phyloP scores from a whole-genome alignment of 2,797 vertebrate species.

The Phataginus tetradactyla region DNA sequence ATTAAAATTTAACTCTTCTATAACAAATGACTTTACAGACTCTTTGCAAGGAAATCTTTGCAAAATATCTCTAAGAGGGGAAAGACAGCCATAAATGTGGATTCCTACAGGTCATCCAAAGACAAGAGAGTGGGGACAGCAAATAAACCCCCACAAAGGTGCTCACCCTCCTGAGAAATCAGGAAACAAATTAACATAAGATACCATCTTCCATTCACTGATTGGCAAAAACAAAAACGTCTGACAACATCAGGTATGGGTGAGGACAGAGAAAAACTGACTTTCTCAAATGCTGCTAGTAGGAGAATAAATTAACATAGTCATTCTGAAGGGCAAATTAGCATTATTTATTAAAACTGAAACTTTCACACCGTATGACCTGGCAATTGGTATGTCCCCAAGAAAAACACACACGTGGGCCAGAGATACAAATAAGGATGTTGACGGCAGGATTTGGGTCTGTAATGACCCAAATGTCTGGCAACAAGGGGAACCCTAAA shows the following conservation, averaged over 20 bases:
- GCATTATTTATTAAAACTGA: slow-evolving; percentile 66
- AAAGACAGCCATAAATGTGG: neutral
- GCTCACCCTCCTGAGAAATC: neutral
- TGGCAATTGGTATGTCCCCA: slow-evolving; percentile 33
- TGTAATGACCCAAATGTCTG: neutral
- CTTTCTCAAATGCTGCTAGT: neutral
- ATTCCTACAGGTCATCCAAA: neutral
- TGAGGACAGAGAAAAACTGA: neutral
- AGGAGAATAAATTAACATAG: neutral
- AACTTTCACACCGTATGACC: slow-evolving; percentile 56
- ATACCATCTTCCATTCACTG: neutral
- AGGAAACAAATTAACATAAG: slow-evolving; percentile 26
- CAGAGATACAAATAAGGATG: neutral
- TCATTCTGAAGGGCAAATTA: slow-evolving; percentile 53
- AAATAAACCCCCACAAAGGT: neutral
- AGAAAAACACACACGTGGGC: slow-evolving; percentile 21
- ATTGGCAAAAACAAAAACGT: neutral
- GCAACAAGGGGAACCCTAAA: neutral
- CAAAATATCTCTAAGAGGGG: neutral
- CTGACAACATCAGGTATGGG: neutral
- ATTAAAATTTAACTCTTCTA: neutral
- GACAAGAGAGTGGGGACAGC: neutral
- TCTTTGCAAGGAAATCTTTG: neutral
- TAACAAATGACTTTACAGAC: neutral
- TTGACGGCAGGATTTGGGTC: neutral